Base-by-base conservation (phyloP, 2,113 vertebrate species). In the Abramis brama region DNA sequence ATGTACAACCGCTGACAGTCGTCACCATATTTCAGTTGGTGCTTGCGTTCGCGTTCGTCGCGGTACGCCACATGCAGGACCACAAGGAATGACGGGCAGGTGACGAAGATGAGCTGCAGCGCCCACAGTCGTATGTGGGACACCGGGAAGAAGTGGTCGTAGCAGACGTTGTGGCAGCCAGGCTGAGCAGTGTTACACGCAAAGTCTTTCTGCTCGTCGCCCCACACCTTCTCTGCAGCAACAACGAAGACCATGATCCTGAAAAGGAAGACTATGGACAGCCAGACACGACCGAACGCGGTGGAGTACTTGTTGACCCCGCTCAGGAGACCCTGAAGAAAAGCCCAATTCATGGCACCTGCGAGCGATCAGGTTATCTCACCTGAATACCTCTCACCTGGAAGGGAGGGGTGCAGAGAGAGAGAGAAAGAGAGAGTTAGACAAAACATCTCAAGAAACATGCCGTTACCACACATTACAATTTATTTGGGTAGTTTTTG, bases 71-170 rank as follows among this genome's bases (percentile, higher is more conserved):
- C 98, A 0, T 99, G 98, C 96, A 99, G 97, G 89, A 97, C 91
- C 88, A 99, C 98, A 4, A 99, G 93, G 45, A 99, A 90, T 0
- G 98, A 99, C 0, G 98, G 98, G 79, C 97, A 99, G 0, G 97
- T 99, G 91, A 99, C 98, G 21, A 99, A 95, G 94, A 99, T 99
- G 90, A 99, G 97, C 94, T 99, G 98, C 88, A 99, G 94, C 6
- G 98, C 98, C 98, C 98, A 99, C 21, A 99, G 96, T 9, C 97
- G 96, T 85, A 99, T 94, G 10, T 99, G 98, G 70, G 97, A 99
- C 60, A 99, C 84, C 0, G 98, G 98, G 94, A 99, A 99, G 94
- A 96, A 98, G 88, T 96, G 90, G 79, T 99, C 98, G 0, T 85
- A 99, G 93, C 98, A 99, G 70, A 98, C 98, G 0, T 99, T 99